These are phyloP conservation scores for Hololepta plana DNA, from an alignment of 2,888 invertebrate genomes.

Conservation along the genomic window DNA sequence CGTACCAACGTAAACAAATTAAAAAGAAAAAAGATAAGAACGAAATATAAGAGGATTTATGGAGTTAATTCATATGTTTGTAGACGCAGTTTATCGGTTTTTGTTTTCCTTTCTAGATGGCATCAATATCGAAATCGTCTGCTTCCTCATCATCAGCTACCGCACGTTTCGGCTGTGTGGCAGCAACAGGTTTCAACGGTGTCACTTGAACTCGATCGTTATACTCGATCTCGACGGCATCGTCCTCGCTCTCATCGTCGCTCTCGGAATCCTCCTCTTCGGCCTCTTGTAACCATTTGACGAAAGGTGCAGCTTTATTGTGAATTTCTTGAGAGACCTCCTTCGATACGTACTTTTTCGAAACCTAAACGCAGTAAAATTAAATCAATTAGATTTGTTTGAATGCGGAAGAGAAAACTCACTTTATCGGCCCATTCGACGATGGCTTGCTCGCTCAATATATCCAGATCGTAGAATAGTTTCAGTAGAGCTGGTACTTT, in stretches of 20 bases:
- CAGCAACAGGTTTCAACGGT: constrained; percentile 42
- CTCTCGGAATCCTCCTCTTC: constrained; percentile 83
- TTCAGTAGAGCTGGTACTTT: constrained; percentile 46
- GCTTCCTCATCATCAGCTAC: constrained; percentile 51
- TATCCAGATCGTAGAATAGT: constrained; percentile 86
- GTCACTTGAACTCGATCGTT: constrained; percentile 63
- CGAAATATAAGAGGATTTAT: no score
- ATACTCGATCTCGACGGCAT: constrained; percentile 62
- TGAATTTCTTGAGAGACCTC: constrained; percentile 86
- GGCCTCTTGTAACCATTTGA: constrained; percentile 94
- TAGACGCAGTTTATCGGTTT: constrained; percentile 3
- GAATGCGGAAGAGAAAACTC: constrained; percentile 4
- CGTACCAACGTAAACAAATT: constrained; percentile 4
- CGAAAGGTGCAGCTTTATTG: constrained; percentile 78
- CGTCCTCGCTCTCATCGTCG: constrained; percentile 51
- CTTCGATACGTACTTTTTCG: constrained; percentile 83
- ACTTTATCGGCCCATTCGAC: constrained; percentile 94
- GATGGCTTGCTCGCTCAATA: constrained; percentile 85
- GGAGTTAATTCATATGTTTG: not conserved
- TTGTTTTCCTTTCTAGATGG: constrained; percentile 43
- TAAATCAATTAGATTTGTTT: no score
- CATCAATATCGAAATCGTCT: constrained; percentile 82
- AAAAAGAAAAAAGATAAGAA: constrained; percentile 6
- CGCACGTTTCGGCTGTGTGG: constrained; percentile 28
- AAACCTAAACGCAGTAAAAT: no score